Evolutionary conservation across 2,888 invertebrate genomes (phyloP).

Genomic region (Polyommatus iphigenia): DNA sequence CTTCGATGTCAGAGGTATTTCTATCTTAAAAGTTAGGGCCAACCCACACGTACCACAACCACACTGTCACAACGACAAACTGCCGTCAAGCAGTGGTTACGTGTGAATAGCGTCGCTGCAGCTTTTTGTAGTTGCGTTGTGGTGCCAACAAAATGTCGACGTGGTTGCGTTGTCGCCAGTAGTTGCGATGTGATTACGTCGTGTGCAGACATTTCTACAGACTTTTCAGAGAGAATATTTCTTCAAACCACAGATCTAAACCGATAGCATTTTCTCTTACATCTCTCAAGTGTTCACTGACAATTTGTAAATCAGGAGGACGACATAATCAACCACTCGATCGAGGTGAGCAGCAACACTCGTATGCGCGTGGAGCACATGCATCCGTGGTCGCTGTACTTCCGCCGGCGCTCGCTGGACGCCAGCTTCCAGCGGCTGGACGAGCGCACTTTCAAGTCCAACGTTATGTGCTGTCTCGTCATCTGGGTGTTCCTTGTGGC

Average conservation of each 20-base stretch:
- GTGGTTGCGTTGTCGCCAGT: too few species aligned
- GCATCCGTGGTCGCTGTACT: conserved; percentile 91
- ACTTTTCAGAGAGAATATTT: too few species aligned
- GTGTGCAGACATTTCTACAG: too few species aligned
- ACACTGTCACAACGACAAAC: too few species aligned
- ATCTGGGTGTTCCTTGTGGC: conserved; percentile 93
- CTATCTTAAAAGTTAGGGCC: neutral
- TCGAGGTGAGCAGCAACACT: conserved; percentile 94
- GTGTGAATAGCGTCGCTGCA: too few species aligned
- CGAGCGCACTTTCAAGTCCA: conserved; percentile 96
- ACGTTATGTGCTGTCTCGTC: conserved; percentile 94
- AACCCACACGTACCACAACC: too few species aligned
- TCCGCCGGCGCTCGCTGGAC: conserved; percentile 90
- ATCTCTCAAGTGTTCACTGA: neutral
- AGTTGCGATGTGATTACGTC: too few species aligned
- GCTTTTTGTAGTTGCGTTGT: too few species aligned
- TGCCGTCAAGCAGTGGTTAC: too few species aligned
- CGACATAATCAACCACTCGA: conserved; percentile 90
- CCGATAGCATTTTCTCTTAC: too few species aligned
- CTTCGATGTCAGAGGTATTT: conserved; percentile 57
- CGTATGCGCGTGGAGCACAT: conserved; percentile 93
- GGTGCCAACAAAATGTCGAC: too few species aligned
- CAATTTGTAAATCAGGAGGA: conserved; percentile 78
- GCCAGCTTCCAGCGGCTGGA: conserved; percentile 91
- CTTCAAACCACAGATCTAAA: too few species aligned